Evolutionary conservation across 2,888 invertebrate genomes (phyloP).

Genomic region (Limnephilus rhombicus): DNA sequence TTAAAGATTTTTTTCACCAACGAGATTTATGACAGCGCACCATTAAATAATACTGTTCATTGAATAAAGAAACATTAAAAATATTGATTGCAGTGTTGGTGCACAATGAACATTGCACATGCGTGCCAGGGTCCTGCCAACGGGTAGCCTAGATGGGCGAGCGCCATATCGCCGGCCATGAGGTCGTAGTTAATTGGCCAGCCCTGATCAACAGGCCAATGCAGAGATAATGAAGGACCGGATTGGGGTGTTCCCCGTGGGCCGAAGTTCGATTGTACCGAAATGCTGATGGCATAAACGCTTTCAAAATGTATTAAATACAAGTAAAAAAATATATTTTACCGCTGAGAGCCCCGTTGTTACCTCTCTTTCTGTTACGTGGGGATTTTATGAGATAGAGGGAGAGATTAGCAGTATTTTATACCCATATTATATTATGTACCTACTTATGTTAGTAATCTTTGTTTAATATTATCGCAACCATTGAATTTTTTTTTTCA

Average conservation of each 20-base stretch:
- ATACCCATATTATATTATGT: no score
- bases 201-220: not conserved
- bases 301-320: not conserved
- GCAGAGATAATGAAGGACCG: not conserved
- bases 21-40: no score
- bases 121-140: conserved; percentile 7
- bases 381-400: no score
- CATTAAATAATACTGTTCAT: no score
- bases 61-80: not conserved
- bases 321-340: no score
- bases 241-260: not conserved
- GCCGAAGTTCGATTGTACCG: not conserved
- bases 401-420: no score
- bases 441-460: no score
- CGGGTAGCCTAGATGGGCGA: not conserved
- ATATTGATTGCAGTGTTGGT: not conserved
- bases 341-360: no score
- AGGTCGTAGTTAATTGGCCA: not conserved
- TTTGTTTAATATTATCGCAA: no score
- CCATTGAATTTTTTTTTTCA: no score
- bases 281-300: not conserved
- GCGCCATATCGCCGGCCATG: not conserved
- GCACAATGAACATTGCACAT: not conserved
- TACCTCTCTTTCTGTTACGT: no score
- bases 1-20: not conserved